Conservation (phyloP, 1,140 invertebrate genomes). For the Nasonia giraulti region DNA sequence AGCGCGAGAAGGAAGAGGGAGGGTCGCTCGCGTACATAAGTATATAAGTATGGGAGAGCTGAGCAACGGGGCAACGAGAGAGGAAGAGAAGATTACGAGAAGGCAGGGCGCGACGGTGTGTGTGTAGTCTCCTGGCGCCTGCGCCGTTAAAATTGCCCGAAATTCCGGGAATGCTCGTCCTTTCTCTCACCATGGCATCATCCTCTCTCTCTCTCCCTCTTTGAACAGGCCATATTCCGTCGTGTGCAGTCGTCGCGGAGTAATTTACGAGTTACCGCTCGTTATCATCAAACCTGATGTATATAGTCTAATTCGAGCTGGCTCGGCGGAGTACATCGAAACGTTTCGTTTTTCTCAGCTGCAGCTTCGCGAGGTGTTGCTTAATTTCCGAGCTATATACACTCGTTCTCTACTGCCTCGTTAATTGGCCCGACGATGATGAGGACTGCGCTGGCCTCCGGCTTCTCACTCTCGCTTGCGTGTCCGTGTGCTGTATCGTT, state of each 20-base stretch:
- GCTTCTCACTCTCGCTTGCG: slow-evolving; percentile 38
- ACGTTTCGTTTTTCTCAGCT: slow-evolving; percentile 51
- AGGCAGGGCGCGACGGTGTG: slow-evolving; percentile 43
- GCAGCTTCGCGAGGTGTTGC: slow-evolving; percentile 15
- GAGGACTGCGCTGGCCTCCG: not conserved
- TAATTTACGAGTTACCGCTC: slow-evolving; percentile 51
- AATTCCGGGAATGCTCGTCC: slow-evolving; percentile 70
- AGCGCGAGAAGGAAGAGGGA: slow-evolving; percentile 3
- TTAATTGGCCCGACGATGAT: slow-evolving; percentile 48
- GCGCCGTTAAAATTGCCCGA: slow-evolving; percentile 73
- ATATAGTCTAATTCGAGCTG: slow-evolving; percentile 55
- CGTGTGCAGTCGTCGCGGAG: slow-evolving; percentile 47
- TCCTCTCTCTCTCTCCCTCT: not conserved
- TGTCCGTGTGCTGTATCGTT: not conserved
- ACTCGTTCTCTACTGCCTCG: not conserved
- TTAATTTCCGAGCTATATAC: slow-evolving; percentile 23
- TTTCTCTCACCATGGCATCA: slow-evolving; percentile 29
- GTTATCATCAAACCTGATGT: slow-evolving; percentile 49
- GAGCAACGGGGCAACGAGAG: not conserved
- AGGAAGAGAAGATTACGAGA: not conserved
- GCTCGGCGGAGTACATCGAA: slow-evolving; percentile 56
- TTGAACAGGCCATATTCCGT: slow-evolving; percentile 56
- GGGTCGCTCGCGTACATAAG: not conserved
- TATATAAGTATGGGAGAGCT: not conserved
- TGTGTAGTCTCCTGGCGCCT: slow-evolving; percentile 66